A percentile compares a stretch with the other conserved stretches of the same genome.
phyloP scores from a whole-genome alignment of 2,888 invertebrate genomes.

The Tipula confusa region DNA sequence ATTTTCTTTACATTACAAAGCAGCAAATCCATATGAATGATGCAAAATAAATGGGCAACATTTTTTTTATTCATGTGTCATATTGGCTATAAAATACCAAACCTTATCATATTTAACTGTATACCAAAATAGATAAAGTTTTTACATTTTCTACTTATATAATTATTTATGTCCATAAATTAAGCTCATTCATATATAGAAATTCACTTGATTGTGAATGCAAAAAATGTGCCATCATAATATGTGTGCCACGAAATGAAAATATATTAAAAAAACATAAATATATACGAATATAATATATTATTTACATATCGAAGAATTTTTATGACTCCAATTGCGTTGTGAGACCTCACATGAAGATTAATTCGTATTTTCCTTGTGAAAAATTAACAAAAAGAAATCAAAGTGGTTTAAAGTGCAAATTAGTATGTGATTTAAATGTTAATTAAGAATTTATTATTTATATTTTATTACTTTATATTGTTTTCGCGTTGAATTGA shows the following conservation, averaged over 20 bases:
- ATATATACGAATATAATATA: no score
- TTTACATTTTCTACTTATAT: not conserved
- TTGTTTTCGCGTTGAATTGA: not conserved
- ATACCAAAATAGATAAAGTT: not conserved
- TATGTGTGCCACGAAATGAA: not conserved
- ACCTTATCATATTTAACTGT: not conserved
- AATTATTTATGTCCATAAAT: constrained; percentile 20
- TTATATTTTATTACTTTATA: constrained; percentile 12
- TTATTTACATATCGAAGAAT: not conserved
- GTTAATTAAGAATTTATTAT: not conserved
- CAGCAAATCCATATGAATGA: not conserved
- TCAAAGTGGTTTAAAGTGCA: constrained; percentile 20
- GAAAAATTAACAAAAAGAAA: not conserved
- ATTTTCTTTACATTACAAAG: not conserved
- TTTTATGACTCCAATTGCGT: not conserved
- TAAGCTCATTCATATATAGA: not conserved
- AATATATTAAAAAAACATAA: not conserved
- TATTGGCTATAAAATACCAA: not conserved
- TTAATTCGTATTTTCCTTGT: not conserved
- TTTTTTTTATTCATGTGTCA: not conserved
- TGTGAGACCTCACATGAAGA: not conserved
- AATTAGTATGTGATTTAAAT: constrained; percentile 25
- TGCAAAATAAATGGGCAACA: not conserved
- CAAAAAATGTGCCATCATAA: not conserved
- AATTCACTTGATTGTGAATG: constrained; percentile 20